A percentile compares a stretch with the other conserved stretches of the same genome.
These are phyloP conservation scores for Oryzias javanicus DNA, from an alignment of 2,113 vertebrate genomes.

Conservation along the genomic window DNA sequence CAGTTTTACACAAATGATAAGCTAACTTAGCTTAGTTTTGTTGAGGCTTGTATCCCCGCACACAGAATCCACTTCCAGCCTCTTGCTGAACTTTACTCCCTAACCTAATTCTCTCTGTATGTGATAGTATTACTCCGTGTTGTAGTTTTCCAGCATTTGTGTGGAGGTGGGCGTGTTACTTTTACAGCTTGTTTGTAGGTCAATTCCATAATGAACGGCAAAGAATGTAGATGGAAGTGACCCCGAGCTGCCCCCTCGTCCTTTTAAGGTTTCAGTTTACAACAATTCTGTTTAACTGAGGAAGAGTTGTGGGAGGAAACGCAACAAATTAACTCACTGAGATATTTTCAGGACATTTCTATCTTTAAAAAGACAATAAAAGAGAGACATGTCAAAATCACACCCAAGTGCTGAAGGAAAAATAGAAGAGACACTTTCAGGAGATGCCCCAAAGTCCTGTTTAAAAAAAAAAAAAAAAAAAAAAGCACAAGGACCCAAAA, in stretches of 20 bases:
- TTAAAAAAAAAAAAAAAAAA: not conserved
- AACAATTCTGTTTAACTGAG: slow-evolving; percentile 13
- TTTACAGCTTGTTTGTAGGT: slow-evolving; percentile 9
- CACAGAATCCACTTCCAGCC: slow-evolving; percentile 11
- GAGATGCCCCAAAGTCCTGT: not conserved
- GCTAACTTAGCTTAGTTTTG: not conserved
- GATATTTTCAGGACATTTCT: too few species aligned
- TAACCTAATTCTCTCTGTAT: slow-evolving; percentile 30
- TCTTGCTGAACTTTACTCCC: slow-evolving; percentile 32
- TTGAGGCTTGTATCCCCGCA: slow-evolving; percentile 7
- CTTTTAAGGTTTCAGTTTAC: slow-evolving; percentile 11
- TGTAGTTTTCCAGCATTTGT: slow-evolving; percentile 1
- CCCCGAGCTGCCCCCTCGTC: slow-evolving; percentile 36
- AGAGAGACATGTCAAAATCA: not conserved
- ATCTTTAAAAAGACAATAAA: too few species aligned
- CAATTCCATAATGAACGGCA: slow-evolving; percentile 38
- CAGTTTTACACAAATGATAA: not conserved
- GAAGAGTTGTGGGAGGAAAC: slow-evolving; percentile 12
- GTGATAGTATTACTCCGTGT: slow-evolving; percentile 4
- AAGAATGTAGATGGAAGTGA: slow-evolving; percentile 32
- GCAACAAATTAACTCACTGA: slow-evolving; percentile 31
- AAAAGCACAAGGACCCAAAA: not conserved
- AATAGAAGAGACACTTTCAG: slow-evolving; percentile 1
- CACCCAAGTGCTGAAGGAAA: slow-evolving; percentile 8
- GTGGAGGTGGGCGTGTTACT: slow-evolving; percentile 9